phyloP scores from a whole-genome alignment of 2,888 invertebrate genomes.

The Agapostemon virescens region DNA sequence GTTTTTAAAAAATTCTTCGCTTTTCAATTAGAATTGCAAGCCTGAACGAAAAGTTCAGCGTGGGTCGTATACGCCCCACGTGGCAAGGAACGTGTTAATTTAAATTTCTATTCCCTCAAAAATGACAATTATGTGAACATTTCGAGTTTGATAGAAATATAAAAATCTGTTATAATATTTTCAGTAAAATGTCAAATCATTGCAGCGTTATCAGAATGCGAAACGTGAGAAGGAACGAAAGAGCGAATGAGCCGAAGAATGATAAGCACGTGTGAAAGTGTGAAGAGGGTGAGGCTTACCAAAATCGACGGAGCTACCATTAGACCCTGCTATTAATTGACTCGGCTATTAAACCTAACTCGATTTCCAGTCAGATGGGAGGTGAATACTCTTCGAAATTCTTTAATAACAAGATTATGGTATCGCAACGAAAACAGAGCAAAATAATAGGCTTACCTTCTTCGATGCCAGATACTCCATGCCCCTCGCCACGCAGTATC shows the following conservation, averaged over 20 bases:
- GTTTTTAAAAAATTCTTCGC: too few relatives aligned
- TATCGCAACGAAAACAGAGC: background rate
- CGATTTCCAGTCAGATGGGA: background rate
- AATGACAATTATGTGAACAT: too few relatives aligned
- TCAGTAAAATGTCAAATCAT: too few relatives aligned
- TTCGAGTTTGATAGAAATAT: too few relatives aligned
- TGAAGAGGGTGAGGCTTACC: background rate
- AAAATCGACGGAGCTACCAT: background rate
- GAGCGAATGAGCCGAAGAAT: background rate
- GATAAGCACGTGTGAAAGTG: background rate
- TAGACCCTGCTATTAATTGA: too few relatives aligned
- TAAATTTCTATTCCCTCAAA: too few relatives aligned
- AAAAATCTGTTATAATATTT: too few relatives aligned
- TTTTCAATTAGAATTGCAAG: too few relatives aligned
- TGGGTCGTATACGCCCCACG: too few relatives aligned
- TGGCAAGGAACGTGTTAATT: too few relatives aligned
- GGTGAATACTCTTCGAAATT: background rate
- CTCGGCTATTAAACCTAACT: background rate
- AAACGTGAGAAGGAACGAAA: background rate
- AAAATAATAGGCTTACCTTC: constrained; percentile 83
- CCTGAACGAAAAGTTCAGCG: too few relatives aligned
- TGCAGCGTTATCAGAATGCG: too few relatives aligned
- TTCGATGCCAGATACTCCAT: constrained; percentile 92
- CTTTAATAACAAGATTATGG: background rate
- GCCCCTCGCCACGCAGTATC: constrained; percentile 90